Evolutionary conservation across 2,888 invertebrate genomes (phyloP), one percentile per base, ranked within the genome.

Genomic region (Ferrisia virgata): DNA sequence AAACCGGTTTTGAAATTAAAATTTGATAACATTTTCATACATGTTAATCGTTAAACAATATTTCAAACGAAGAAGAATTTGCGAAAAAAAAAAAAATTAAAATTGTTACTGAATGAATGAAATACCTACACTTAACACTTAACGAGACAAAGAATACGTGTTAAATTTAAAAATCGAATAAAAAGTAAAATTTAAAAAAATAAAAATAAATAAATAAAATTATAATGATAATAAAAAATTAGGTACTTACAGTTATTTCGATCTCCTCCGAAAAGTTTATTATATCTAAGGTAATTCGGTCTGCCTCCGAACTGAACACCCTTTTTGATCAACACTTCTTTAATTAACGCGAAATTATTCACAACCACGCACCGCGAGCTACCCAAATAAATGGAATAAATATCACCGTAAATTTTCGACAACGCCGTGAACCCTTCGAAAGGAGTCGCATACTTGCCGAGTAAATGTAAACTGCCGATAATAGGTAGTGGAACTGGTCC

Each of bases 241-340:
- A 93, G n/a, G n/a, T n/a, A n/a, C 96, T 95, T 89, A 96, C 95
- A 95, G 88, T 95, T 95, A 89, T 95, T 94, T 84, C 95, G 90
- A 89, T 95, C 93, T 40, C 95, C 95, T 36, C 94, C 95, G 88
- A 96, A 96, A 9, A 96, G 92, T 86, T 92, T 91, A 87, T 95
- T 93, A 88, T 94, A 96, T 22, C 96, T 90, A 86, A 93, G 88
- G 88, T 95, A 95, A 88, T 95, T 92, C 0, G 96, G 95, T 11
- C 96, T 90, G 13, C 95, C 94, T 1, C 94, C 95, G 88, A 96
- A 95, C 87, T 93, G 93, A 86, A 93, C 93, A 4, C 95, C 95
- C 87, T 94, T 94, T 85, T 93, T 92, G 87, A 94, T 94, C 31
- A 95, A 89, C 79, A 95, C 94, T 87, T 94, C 94, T 85, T 92